Evolutionary conservation across 2,888 invertebrate species (phyloP), one percentile per base, ranked within the genome.

Genomic region (Torymus tubicola): DNA sequence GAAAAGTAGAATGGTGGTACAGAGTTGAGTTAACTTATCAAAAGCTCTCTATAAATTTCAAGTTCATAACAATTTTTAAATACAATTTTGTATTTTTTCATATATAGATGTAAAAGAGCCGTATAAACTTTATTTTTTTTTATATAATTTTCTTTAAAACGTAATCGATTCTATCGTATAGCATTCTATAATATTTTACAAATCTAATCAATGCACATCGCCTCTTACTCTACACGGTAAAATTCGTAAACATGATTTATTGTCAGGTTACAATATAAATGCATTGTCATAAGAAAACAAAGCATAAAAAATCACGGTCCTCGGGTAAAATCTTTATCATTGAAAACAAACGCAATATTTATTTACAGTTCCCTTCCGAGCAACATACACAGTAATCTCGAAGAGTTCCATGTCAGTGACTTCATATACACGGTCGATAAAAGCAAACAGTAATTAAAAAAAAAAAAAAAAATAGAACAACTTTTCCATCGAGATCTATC

Each of bases 241-340:
- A 18, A 13, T 53, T 8, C 14, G 21, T 11, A 18, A 14, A 14
- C 53, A 13, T 53, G 18, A 31, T 75, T 78, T 78, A 72, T 78
- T 68, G 63, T 68, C 73, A 31, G 42, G 13, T 61, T 63, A n/a
- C 24, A 14, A 50, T 72, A 57, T 78, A 78, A 78, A 73, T 78
- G 72, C 78, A 63, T 67, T 31, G 21, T 13, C 24, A 42, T 58
- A 52, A 42, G 58, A 57, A 57, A 52, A 42, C 13, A 31, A 63
- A 63, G 53, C 61, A 50, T 60, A 31, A 31, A 31, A 31, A 31
- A 31, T 31, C 0, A 5, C 31, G 31, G 31, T 31, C 8, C 53
- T 52, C 1, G 50, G 10, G 52, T 52, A 18, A 50, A 65, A 65
- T 31, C 13, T n/a, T 16, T 21, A 10, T 11, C 31, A 50, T 16